Evolutionary conservation across 2,797 vertebrate species (phyloP).

Genomic region (Hipposideros larvatus): DNA sequence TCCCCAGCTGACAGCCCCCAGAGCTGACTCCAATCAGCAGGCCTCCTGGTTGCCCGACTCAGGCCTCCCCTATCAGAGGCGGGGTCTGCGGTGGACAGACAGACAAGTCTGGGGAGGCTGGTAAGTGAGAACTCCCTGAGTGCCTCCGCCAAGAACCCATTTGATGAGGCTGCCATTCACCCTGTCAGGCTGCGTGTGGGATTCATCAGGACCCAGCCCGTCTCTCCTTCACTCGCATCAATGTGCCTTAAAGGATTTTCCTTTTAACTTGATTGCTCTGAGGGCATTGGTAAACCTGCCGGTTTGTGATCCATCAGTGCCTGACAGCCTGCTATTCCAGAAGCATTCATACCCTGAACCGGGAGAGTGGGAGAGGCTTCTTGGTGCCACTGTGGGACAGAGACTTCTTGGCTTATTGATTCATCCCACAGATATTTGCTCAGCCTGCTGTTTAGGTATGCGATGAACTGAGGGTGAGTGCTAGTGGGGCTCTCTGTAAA

Average conservation of each 20-base stretch:
- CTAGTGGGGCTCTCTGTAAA: neutral
- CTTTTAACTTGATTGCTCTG: neutral
- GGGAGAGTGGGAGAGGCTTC: neutral
- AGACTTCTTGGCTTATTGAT: slow-evolving; percentile 23
- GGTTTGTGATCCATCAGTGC: neutral
- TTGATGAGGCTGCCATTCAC: slow-evolving; percentile 76
- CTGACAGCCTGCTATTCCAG: neutral
- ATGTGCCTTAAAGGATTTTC: neutral
- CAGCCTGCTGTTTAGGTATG: neutral
- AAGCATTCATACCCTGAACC: neutral
- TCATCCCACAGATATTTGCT: slow-evolving; percentile 47
- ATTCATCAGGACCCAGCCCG: slow-evolving; percentile 61
- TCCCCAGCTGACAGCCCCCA: neutral
- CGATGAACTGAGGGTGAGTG: neutral
- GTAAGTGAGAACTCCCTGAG: neutral
- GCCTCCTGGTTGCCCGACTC: slow-evolving; percentile 25
- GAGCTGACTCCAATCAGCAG: slow-evolving; percentile 53
- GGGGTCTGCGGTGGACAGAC: slow-evolving; percentile 46
- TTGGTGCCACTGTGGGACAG: neutral
- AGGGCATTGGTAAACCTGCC: neutral
- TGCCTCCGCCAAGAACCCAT: neutral
- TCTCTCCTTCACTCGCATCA: neutral
- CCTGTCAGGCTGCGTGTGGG: slow-evolving; percentile 66
- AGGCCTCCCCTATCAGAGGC: slow-evolving; percentile 59
- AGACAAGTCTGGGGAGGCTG: slow-evolving; percentile 20